These are phyloP conservation scores for Idaea aversata DNA, from an alignment of 2,888 invertebrate genomes.

Conservation along the genomic window DNA sequence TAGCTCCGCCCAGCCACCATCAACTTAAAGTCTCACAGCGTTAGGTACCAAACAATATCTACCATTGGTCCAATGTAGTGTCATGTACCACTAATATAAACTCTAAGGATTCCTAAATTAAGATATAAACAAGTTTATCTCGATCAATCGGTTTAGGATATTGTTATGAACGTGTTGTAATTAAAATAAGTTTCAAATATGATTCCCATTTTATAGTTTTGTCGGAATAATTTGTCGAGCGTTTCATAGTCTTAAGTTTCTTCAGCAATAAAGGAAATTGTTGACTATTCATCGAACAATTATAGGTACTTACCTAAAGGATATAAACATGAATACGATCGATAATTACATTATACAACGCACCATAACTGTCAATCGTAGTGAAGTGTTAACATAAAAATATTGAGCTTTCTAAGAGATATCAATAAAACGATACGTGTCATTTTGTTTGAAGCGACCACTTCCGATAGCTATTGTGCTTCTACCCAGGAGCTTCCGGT, in stretches of 20 bases:
- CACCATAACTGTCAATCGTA: conserved; percentile 50
- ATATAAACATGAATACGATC: conserved; percentile 3
- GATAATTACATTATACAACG: conserved; percentile 17
- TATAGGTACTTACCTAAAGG: background rate
- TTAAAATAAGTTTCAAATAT: conserved; percentile 12
- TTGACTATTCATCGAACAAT: background rate
- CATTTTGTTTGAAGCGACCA: conserved; percentile 76
- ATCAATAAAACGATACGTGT: conserved; percentile 80
- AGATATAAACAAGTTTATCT: conserved; percentile 1
- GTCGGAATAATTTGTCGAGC: background rate
- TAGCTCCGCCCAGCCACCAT: conserved; percentile 33
- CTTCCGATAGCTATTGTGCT: conserved; percentile 77
- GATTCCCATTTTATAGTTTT: conserved; percentile 5
- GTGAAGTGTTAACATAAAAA: conserved; percentile 68
- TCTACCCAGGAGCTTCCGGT: conserved; percentile 72
- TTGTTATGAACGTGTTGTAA: background rate
- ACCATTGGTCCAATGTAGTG: background rate
- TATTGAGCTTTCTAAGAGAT: conserved; percentile 76
- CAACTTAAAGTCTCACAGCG: background rate
- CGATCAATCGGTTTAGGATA: background rate
- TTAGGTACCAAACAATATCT: background rate
- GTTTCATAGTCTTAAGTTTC: background rate
- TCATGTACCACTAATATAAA: background rate
- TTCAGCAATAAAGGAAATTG: background rate
- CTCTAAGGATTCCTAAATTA: conserved; percentile 1